Base-by-base conservation (phyloP, 2,888 invertebrate genomes). In the Melitaea athalia region DNA sequence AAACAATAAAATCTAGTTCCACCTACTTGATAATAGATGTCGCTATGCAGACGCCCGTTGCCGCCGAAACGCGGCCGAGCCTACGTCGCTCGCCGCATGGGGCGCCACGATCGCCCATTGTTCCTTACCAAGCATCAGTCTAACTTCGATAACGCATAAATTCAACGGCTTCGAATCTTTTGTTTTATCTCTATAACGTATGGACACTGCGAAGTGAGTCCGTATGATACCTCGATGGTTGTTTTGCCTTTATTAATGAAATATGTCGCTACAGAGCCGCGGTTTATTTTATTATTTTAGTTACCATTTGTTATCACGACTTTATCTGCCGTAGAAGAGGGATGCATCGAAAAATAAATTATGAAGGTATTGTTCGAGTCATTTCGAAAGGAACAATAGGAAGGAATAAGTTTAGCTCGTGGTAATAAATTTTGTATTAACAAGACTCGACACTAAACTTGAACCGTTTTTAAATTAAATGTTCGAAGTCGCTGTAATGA, bases 291-390 rank as follows among this genome's bases (percentile, higher is more conserved):
- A 89, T 92, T 92, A 91, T 91, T 91, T 92, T 91, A 91, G 91
- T 92, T 89, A 91, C 89, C 90, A 91, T 92, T 91, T 88, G 90
- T 92, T 92, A 91, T 92, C 91, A 92, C 91, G 92, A 91, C 88
- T 92, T 91, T 91, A 92, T 92, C 92, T 90, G 84, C 81, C 80
- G 86, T 88, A 87, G 88, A 84, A 86, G 84, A 85, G 85, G 85
- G 88, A 86, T 87, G 87, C 84, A 85, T 91, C 88, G 89, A 87
- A 91, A 89, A 87, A 85, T 91, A 92, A 92, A 89, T 92, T 92
- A 92, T 91, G 91, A 86, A 85, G 79, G 91, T 79, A 91, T 92
- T 91, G 92, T 92, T 91, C 82, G 78, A 83, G 82, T 88, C 85
- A 88, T 88, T 85, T 86, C 86, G 78, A 81, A 80, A 81, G 80